Evolutionary conservation across 2,888 invertebrate genomes (phyloP), one percentile per base, ranked within the genome.

Genomic region (Ichneumon xanthorius): DNA sequence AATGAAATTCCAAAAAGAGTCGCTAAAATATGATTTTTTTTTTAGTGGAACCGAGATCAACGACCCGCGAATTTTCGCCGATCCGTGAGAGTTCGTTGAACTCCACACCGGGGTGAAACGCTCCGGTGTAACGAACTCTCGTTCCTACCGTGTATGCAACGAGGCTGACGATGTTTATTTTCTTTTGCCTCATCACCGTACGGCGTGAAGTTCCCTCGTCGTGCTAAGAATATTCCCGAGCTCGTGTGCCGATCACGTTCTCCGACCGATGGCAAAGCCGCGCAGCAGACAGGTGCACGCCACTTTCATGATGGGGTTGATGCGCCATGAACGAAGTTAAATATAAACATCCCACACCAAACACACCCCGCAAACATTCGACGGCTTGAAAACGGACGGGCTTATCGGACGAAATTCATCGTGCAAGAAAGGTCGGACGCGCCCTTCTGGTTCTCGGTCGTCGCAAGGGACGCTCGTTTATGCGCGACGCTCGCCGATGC

Each of bases 161-260:
- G 30, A 33, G 9, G 48, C 9, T 33, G 55, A 11, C 33, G 30
- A 16, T 50, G 26, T 71, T 71, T 77, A 50, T 73, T 78, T 78
- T 68, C 19, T 73, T 63, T 73, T 58, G 33, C 67, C 68, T 37
- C 55, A 40, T 33, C 68, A 61, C 33, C 68, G 48, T 63, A 19
- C n/a, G n/a, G 30, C 72, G 11, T 37, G 5, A 55, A 67, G 16
- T 53, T 73, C 40, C 26, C 55, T 58, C 63, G 33, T 40, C 30
- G 71, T 33, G 55, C 58, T 48, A 26, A 76, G 71, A 76, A 84
- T 84, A 84, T 80, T 80, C 22, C 48, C 55, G n/a, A 5, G 48
- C 48, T 40, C 53, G 33, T 53, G 70, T 50, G 45, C 79, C 79
- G 61, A 73, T 83, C 61, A 79, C 73, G 50, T 83, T 75, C 76